A percentile compares a stretch with the other conserved stretches of the same genome.
Conservation (phyloP, 2,888 invertebrate species). For the Odontocerum albicorne region DNA sequence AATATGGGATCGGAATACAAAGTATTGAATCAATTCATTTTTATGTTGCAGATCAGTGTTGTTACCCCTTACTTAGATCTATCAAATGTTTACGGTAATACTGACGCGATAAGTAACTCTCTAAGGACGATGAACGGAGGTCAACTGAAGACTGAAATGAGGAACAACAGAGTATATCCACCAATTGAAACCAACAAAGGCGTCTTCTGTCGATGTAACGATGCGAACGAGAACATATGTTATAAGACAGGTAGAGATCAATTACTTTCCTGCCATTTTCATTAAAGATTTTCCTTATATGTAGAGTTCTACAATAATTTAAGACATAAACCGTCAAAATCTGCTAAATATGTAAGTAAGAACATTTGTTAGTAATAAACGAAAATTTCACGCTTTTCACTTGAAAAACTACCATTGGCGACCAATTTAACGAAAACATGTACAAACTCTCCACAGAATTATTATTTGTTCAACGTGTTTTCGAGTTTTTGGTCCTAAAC, state of each 20-base stretch:
- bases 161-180: slow-evolving; percentile 38
- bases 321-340: no score
- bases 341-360: no score
- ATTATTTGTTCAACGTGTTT: no score
- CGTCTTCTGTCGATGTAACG: background rate
- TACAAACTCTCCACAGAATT: no score
- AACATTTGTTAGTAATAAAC: no score
- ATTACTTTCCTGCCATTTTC: slow-evolving; percentile 45
- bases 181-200: slow-evolving; percentile 27
- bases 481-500: no score
- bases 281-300: slow-evolving; percentile 44
- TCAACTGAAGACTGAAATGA: slow-evolving; percentile 37
- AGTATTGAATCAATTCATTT: background rate
- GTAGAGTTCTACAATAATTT: no score
- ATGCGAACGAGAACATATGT: background rate
- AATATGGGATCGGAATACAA: no score
- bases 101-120: slow-evolving; percentile 32
- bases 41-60: slow-evolving; percentile 29
- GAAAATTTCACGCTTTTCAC: no score
- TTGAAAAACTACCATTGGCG: no score
- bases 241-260: slow-evolving; percentile 42
- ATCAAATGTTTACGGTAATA: slow-evolving; percentile 43
- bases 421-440: no score
- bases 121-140: slow-evolving; percentile 40
- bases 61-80: slow-evolving; percentile 42